Evolutionary conservation across 2,797 vertebrate genomes (phyloP).

Genomic region (Acipenser oxyrinchus): DNA sequence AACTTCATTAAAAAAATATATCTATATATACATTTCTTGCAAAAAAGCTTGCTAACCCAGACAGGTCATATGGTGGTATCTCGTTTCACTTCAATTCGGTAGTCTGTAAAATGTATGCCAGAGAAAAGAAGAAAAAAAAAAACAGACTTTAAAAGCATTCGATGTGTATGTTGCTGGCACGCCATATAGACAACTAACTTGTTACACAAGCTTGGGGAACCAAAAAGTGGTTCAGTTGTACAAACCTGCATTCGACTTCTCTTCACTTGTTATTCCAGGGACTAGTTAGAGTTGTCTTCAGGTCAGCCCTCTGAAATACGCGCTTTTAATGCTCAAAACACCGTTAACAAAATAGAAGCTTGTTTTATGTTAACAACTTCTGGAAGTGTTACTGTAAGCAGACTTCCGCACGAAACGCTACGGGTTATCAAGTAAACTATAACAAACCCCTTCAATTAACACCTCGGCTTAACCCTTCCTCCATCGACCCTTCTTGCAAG

Average conservation of each 20-base stretch:
- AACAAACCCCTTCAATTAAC: conserved; percentile 35
- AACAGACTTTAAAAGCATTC: conserved; percentile 21
- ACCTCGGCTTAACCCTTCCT: conserved; percentile 53
- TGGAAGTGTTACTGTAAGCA: too few relatives aligned
- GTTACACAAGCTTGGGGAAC: too few relatives aligned
- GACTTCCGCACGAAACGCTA: conserved; percentile 22
- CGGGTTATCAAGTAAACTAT: conserved; percentile 38
- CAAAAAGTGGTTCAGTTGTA: too few relatives aligned
- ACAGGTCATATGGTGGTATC: too few relatives aligned
- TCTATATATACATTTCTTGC: too few relatives aligned
- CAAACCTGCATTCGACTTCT: conserved; percentile 53
- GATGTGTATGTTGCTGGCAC: too few relatives aligned
- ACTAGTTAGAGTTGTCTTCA: conserved; percentile 32
- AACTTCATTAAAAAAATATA: too few relatives aligned
- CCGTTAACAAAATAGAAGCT: conserved; percentile 5
- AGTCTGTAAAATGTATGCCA: background rate
- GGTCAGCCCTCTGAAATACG: conserved; percentile 49
- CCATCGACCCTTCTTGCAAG: conserved; percentile 34
- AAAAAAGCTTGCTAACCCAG: too few relatives aligned
- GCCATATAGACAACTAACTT: too few relatives aligned
- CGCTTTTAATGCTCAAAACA: conserved; percentile 20
- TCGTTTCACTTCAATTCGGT: too few relatives aligned
- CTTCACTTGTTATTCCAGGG: conserved; percentile 21
- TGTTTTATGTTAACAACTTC: conserved; percentile 19
- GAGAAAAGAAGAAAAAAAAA: background rate